A percentile compares a stretch with the other conserved stretches of the same genome.
Evolutionary conservation across 2,888 invertebrate species (phyloP).

Genomic region (Drosophila lutescens): DNA sequence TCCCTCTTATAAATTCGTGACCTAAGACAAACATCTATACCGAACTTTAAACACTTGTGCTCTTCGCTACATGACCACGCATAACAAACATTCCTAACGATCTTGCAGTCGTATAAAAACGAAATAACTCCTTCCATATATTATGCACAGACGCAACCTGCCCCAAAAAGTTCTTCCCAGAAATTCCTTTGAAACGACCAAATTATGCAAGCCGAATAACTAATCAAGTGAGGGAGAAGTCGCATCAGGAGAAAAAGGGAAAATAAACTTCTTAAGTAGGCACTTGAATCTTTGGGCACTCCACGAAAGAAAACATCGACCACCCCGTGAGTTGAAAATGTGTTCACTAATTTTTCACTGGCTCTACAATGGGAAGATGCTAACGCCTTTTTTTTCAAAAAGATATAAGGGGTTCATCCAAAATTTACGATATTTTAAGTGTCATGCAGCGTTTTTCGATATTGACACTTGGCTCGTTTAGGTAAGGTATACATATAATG

Average conservation of each 20-base stretch:
- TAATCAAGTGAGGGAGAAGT: constrained; percentile 52
- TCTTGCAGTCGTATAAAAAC: constrained; percentile 4
- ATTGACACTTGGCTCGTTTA: constrained; percentile 50
- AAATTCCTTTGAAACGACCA: constrained; percentile 53
- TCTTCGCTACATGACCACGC: constrained; percentile 34
- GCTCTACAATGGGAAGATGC: constrained; percentile 15
- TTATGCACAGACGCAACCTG: constrained; percentile 73
- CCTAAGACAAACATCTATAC: constrained; percentile 14
- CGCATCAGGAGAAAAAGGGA: constrained; percentile 1
- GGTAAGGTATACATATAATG: constrained; percentile 11
- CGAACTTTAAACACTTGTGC: constrained; percentile 17
- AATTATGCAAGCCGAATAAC: constrained; percentile 70
- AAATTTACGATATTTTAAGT: constrained; percentile 70
- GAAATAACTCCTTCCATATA: constrained; percentile 19
- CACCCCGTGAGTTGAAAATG: constrained; percentile 56
- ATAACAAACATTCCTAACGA: constrained; percentile 21
- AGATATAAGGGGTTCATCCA: constrained; percentile 43
- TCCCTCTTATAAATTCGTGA: constrained; percentile 13
- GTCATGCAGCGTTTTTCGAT: constrained; percentile 60
- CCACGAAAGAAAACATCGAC: constrained; percentile 30
- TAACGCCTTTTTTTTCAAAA: constrained; percentile 27
- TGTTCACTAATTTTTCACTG: constrained; percentile 47
- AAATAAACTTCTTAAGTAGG: constrained; percentile 32
- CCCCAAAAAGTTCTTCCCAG: constrained; percentile 55
- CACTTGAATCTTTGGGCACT: constrained; percentile 14